Evolutionary conservation across 1,140 invertebrate species (phyloP), one percentile per base, ranked within the genome.

Genomic region (Trichoplusia ni): DNA sequence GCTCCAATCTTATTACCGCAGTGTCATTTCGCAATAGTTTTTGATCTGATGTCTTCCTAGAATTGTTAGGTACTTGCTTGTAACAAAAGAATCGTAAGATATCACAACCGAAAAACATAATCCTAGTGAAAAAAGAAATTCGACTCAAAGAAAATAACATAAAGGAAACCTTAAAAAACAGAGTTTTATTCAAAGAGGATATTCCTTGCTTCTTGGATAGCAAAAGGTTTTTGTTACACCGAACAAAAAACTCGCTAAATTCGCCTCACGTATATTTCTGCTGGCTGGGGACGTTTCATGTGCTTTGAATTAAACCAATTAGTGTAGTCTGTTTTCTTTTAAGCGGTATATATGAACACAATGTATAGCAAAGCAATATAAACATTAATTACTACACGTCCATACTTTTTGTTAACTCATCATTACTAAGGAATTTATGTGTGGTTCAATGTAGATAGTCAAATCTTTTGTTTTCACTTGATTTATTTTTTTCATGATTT

Each of bases 251-350:
- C 19, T 27, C 31, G 29, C 42, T 19, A 51, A 51, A 65, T 65
- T 65, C 63, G 7, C 4, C n/a, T 65, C 63, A 65, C 63, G 63
- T 56, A 47, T 27, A 11, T 14, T 27, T 16, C 29, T 4, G 4
- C 19, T 21, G 19, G 31, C 40, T 49, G 37, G 44, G 11, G 23
- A 21, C 35, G 7, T 9, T 42, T 56, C 51, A 16, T 31, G 25
- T 21, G 25, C 35, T 31, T 23, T n/a, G 53, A 49, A 59, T 65
- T 49, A 65, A 21, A 40, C 35, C 63, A 65, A 59, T 64, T 58
- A 58, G 33, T 58, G 40, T 49, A 11, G 2, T 21, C 27, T 51
- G 6, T 51, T 42, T 13, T 51, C 16, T 49, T 31, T 49, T 23
- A 33, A 13, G 27, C 6, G 8, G 13, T n/a, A 25, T 27, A 7